These are phyloP conservation scores for Cheilosia pagana DNA, from an alignment of 2,888 invertebrate genomes.

Conservation along the genomic window DNA sequence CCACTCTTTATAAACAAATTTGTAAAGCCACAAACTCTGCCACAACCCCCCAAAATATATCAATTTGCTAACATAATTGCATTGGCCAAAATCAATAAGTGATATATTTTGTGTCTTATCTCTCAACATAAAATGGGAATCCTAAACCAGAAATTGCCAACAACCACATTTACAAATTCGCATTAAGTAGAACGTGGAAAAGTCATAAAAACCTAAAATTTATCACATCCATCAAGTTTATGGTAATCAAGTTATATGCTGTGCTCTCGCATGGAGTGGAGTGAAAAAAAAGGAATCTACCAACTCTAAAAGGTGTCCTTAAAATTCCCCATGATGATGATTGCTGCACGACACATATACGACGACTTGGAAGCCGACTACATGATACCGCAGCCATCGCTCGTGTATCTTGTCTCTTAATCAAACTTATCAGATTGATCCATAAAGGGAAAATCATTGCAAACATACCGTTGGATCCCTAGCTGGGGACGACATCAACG, in stretches of 20 bases:
- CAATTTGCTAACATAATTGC: slow-evolving; percentile 2
- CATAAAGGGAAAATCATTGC: slow-evolving; percentile 63
- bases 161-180: not conserved
- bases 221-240: slow-evolving; percentile 57
- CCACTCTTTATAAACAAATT: not conserved
- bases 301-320: slow-evolving; percentile 12
- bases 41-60: not conserved
- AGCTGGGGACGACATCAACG: slow-evolving; percentile 23
- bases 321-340: slow-evolving; percentile 3
- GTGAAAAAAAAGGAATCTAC: not conserved
- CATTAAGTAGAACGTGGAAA: slow-evolving; percentile 30
- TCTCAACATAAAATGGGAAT: slow-evolving; percentile 2
- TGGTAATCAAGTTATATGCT: slow-evolving; percentile 50
- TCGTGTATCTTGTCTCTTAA: slow-evolving; percentile 37
- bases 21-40: not conserved
- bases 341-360: not conserved
- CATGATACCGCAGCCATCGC: slow-evolving; percentile 16
- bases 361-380: slow-evolving; percentile 4
- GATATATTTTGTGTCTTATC: slow-evolving; percentile 2
- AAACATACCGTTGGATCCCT: slow-evolving; percentile 50
- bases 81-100: not conserved
- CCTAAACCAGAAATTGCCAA: slow-evolving; percentile 8
- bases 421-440: slow-evolving; percentile 67
- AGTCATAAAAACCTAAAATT: slow-evolving; percentile 46
- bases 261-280: not conserved